Base-by-base conservation (phyloP, 2,888 invertebrate genomes). In the Anoplius nigerrimus region DNA sequence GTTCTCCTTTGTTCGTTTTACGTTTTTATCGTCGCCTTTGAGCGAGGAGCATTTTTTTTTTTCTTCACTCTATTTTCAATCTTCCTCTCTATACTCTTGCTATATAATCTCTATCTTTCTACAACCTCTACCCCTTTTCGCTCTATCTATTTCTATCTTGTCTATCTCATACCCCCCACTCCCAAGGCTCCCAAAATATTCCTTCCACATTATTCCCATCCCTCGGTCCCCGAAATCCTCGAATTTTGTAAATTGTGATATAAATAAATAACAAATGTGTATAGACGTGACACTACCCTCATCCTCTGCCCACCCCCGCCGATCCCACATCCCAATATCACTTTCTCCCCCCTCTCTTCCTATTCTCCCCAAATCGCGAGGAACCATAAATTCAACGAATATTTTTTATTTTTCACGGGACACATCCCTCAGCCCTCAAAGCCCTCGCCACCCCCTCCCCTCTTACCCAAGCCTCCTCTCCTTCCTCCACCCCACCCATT, bases 191-290 rank as follows among this genome's bases (percentile, higher is more conserved):
- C 34, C 34, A 34, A 3, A 34, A 34, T n/a, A 2, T 60, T 63
- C 48, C 65, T 69, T 66, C 45, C 45, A 18, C 20, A 42, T 52
- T 21, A 16, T 46, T 62, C 51, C n/a, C 20, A 27, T 45, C 42
- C 61, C 59, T 22, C 22, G 15, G 2, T 22, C 51, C 59, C 57
- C 52, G 64, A 72, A 56, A 76, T 73, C 76, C 82, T 79, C 76
- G 78, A 86, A 84, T 87, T 87, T 87, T 88, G 88, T 88, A 88
- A 87, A 88, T 88, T 88, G 87, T 88, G 87, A 88, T 88, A 88
- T 87, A 87, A 86, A 85, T 87, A 87, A 87, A 85, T 83, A 83
- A 82, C 83, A 81, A 86, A 84, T 87, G 84, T 87, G 88, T 87
- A 87, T 86, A 88, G 84, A 78, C 81, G 83, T 78, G 75, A 80